A percentile compares a stretch with the other conserved stretches of the same genome.
These are phyloP conservation scores for Drosophila affinis DNA, from an alignment of 2,888 invertebrate species.

Conservation along the genomic window DNA sequence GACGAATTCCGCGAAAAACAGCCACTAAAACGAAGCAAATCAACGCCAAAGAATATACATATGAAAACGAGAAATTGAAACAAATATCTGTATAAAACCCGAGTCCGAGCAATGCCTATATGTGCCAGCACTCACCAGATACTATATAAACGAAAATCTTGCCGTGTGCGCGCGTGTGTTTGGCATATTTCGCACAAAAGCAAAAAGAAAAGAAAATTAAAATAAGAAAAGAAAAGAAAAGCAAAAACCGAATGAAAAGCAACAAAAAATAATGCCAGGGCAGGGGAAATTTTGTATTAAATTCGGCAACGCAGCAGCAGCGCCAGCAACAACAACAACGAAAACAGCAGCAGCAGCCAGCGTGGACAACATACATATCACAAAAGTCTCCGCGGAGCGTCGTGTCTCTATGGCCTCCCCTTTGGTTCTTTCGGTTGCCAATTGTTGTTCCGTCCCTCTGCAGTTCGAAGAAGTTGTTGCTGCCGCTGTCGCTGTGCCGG, in stretches of 20 bases:
- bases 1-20: constrained; percentile 37
- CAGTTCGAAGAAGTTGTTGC: neutral
- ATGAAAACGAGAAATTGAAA: constrained; percentile 37
- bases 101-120: constrained; percentile 42
- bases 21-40: constrained; percentile 17
- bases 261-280: constrained; percentile 44
- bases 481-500: constrained; percentile 2
- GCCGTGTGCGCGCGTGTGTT: constrained; percentile 77
- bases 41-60: constrained; percentile 18
- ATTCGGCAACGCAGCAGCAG: constrained; percentile 56
- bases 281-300: constrained; percentile 53
- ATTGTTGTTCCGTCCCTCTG: neutral
- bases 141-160: constrained; percentile 61
- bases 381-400: constrained; percentile 38
- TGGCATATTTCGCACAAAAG: constrained; percentile 74
- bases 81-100: constrained; percentile 45
- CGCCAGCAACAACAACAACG: constrained; percentile 18
- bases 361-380: constrained; percentile 37
- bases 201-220: constrained; percentile 49
- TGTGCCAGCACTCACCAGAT: constrained; percentile 51
- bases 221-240: constrained; percentile 37
- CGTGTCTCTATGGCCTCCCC: neutral
- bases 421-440: neutral
- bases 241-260: constrained; percentile 38
- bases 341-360: constrained; percentile 58